Evolutionary conservation across 2,888 invertebrate species (phyloP).

Genomic region (Synanthedon myopaeformis): DNA sequence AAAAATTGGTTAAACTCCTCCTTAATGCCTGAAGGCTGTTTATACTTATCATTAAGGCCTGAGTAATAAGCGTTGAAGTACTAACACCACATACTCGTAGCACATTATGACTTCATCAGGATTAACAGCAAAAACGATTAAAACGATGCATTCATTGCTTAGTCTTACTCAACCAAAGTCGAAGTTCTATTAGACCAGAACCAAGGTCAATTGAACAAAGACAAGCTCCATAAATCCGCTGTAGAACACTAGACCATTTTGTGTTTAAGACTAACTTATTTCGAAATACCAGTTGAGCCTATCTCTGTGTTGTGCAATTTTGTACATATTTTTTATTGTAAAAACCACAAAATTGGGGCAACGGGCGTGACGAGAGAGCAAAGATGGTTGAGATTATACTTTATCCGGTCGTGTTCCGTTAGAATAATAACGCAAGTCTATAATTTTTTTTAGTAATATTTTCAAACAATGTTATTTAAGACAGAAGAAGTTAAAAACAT

Average conservation of each 20-base stretch:
- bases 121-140: constrained; percentile 8
- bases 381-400: constrained; percentile 14
- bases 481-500: too few relatives aligned
- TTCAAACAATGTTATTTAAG: too few relatives aligned
- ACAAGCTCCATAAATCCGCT: background rate
- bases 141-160: background rate
- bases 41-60: too few relatives aligned
- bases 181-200: constrained; percentile 1
- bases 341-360: constrained; percentile 37
- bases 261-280: constrained; percentile 10
- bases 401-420: background rate
- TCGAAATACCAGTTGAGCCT: constrained; percentile 23
- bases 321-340: constrained; percentile 16
- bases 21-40: too few relatives aligned
- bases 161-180: constrained; percentile 1
- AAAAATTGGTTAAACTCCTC: too few relatives aligned
- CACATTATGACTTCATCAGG: constrained; percentile 13
- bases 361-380: constrained; percentile 33
- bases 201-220: background rate
- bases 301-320: constrained; percentile 14
- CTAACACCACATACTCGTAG: too few relatives aligned
- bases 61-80: too few relatives aligned
- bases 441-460: too few relatives aligned
- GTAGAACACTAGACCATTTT: background rate
- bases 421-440: background rate